Base-by-base conservation (phyloP, 2,797 vertebrate genomes). In the Phoeniculus purpureus region DNA sequence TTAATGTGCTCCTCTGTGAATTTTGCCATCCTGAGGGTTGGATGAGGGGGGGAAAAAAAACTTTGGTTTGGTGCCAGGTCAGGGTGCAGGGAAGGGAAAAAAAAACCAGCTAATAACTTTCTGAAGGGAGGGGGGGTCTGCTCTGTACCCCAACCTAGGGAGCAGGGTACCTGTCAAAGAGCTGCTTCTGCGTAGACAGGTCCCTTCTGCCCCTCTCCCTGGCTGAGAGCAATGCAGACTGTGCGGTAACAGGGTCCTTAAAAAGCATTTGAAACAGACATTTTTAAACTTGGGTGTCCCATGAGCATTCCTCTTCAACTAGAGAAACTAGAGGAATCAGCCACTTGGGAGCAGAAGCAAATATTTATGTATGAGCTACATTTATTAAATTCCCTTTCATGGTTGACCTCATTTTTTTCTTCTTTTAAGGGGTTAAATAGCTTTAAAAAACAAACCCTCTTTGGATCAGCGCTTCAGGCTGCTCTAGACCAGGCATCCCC, bases 311-410 rank as follows among this genome's bases (percentile, higher is more conserved):
- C 23, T 86, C 31, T 78, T 68, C 45, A 81, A 70, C 2, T 8
- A 89, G 80, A 68, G 70, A 48, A 93, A 59, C 62, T 19, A 31
- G 55, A 93, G 43, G 73, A 91, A 75, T 47, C 18, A 5, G 79
- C 25, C 94, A 50, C 71, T 77, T 31, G 70, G 80, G 93, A 95
- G 48, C 73, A 85, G 80, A 81, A 89, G 70, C 82, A 95, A 92
- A 87, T 92, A 91, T 93, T 94, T 94, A 75, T 72, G 52, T 58
- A 87, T 27, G 80, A 92, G 80, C 77, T 85, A 71, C 66, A 76
- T 59, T 92, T 78, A 93, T 73, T 72, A 72, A 83, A 87, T 85
- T 85, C 66, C 56, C 87, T 96, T 91, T 91, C 66, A 83, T 83
- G 70, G 56, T 15, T 89, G 82, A 79, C 80, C 80, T 93, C 12